phyloP scores from a whole-genome alignment of 2,888 invertebrate species.

The Synergus umbraculus region DNA sequence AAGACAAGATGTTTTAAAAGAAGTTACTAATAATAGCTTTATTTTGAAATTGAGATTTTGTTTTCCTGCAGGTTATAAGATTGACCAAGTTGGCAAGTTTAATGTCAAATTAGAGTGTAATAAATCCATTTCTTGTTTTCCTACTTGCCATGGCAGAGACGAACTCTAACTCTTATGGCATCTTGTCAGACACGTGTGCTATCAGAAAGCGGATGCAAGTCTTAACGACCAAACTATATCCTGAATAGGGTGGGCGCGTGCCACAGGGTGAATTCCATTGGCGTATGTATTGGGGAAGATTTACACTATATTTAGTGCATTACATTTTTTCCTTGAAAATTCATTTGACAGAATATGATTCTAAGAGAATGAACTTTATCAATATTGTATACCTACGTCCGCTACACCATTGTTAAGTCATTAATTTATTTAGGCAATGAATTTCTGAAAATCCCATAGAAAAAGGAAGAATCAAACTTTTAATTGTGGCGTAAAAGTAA shows the following conservation, averaged over 20 bases:
- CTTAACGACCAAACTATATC: constrained; percentile 48
- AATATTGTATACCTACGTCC: too few species aligned
- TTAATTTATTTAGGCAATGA: too few species aligned
- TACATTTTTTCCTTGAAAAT: too few species aligned
- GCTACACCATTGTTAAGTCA: too few species aligned
- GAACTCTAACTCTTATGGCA: constrained; percentile 38
- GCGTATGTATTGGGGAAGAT: constrained; percentile 37
- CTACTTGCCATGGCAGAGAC: not conserved
- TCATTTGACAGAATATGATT: too few species aligned
- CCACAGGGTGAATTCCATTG: constrained; percentile 53
- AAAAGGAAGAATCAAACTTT: too few species aligned
- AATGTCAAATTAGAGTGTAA: not conserved
- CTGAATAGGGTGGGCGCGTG: constrained; percentile 50
- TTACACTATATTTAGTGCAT: too few species aligned
- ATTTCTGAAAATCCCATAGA: too few species aligned
- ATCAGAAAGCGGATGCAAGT: constrained; percentile 53
- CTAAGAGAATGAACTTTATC: too few species aligned
- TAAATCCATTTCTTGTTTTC: not conserved
- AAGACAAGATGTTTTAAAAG: constrained; percentile 67
- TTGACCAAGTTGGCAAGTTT: not conserved
- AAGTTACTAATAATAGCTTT: constrained; percentile 47
- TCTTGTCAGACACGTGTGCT: constrained; percentile 52
- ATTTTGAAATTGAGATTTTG: too few species aligned
- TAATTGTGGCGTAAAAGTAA: too few species aligned
- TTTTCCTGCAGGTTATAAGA: too few species aligned